Evolutionary conservation across 2,888 invertebrate species (phyloP).

Genomic region (Cosmopolites sordidus): DNA sequence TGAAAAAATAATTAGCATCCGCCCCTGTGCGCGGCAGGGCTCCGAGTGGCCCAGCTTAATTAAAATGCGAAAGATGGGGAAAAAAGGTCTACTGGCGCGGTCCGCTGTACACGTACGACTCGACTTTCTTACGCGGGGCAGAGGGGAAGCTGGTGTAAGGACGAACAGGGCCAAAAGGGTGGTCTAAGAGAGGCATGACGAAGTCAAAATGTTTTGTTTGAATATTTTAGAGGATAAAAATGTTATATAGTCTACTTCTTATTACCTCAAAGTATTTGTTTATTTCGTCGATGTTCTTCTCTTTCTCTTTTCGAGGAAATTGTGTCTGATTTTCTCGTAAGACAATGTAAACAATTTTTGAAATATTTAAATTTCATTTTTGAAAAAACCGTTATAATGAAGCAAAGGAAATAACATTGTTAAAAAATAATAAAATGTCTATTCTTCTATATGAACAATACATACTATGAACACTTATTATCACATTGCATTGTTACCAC

Average conservation of each 20-base stretch:
- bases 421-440: too few species aligned
- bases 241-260: not conserved
- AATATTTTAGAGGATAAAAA: not conserved
- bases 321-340: too few species aligned
- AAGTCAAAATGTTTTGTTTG: not conserved
- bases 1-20: constrained; percentile 21
- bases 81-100: constrained; percentile 46
- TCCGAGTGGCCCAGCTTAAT: constrained; percentile 43
- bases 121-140: constrained; percentile 29
- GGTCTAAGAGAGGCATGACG: not conserved
- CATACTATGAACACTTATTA: too few species aligned
- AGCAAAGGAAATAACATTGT: too few species aligned
- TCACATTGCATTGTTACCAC: too few species aligned
- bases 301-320: too few species aligned
- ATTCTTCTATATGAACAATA: too few species aligned
- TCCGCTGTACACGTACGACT: constrained; percentile 48
- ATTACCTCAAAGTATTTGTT: too few species aligned
- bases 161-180: not conserved
- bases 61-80: constrained; percentile 43
- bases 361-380: too few species aligned
- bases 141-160: not conserved
- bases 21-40: constrained; percentile 16
- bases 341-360: too few species aligned
- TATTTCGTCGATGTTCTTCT: too few species aligned
- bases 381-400: too few species aligned